A percentile compares a stretch with the other conserved stretches of the same genome.
These are phyloP conservation scores for Meloidogyne floridensis DNA, from an alignment of 1,140 invertebrate species.

Conservation along the genomic window DNA sequence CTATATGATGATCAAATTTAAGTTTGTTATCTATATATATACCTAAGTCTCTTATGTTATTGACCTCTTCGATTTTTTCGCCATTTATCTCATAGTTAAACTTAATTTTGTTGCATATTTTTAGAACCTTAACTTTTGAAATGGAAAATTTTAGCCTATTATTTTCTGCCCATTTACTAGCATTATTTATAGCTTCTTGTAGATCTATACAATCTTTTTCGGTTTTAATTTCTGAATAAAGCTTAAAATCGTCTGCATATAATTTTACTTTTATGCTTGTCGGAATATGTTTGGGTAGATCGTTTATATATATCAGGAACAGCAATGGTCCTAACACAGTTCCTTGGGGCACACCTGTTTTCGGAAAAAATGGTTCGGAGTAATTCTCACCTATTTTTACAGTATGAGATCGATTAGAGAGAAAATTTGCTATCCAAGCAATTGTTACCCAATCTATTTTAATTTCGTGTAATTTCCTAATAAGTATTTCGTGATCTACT, in stretches of 20 bases:
- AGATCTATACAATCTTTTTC: background rate
- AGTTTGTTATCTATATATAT: no score
- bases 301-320: slow-evolving; percentile 24
- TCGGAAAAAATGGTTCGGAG: background rate
- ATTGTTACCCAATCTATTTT: background rate
- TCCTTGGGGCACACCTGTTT: slow-evolving; percentile 6
- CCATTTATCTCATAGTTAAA: no score
- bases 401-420: no score
- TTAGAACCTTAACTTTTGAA: background rate
- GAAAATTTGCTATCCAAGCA: background rate
- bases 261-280: background rate
- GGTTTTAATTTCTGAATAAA: background rate
- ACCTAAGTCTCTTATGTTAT: no score
- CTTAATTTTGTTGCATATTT: no score
- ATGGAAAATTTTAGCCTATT: slow-evolving; percentile 7
- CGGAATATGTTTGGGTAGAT: background rate
- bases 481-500: background rate
- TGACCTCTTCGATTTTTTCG: no score
- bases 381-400: background rate
- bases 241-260: slow-evolving; percentile 21
- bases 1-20: no score
- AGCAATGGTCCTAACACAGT: slow-evolving; percentile 27
- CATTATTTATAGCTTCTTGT: background rate
- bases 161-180: background rate
- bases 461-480: background rate